These are phyloP conservation scores for Capromys pilorides DNA, from an alignment of 2,797 vertebrate genomes.

Conservation along the genomic window DNA sequence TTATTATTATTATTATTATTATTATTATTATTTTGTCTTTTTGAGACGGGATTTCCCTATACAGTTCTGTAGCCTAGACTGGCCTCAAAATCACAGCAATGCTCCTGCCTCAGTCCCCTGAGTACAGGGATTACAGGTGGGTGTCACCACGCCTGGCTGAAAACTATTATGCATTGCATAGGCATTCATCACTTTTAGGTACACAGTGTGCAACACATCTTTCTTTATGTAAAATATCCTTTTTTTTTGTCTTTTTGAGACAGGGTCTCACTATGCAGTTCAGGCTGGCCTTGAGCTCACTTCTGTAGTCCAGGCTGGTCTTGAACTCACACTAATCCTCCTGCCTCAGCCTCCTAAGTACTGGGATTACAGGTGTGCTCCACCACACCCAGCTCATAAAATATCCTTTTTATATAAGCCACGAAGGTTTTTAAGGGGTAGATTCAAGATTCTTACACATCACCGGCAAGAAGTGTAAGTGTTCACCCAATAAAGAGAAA, in stretches of 20 bases:
- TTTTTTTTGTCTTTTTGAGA: no score
- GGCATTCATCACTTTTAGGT: background rate
- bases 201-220: background rate
- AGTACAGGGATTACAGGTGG: background rate
- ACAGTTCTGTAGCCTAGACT: background rate
- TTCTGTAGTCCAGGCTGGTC: no score
- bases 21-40: background rate
- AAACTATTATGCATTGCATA: background rate
- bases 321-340: no score
- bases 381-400: no score
- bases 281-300: no score
- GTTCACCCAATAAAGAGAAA: background rate
- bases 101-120: background rate
- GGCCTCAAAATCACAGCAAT: background rate
- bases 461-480: background rate
- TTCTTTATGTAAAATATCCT: slow-evolving; percentile 15
- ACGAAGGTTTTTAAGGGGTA: background rate
- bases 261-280: no score
- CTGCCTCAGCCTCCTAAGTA: no score
- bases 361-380: no score
- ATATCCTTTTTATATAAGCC: background rate
- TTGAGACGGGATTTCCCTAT: background rate
- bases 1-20: background rate
- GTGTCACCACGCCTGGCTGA: background rate
- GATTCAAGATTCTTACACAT: background rate